phyloP scores from a whole-genome alignment of 2,113 vertebrate genomes.

The Grus americana region DNA sequence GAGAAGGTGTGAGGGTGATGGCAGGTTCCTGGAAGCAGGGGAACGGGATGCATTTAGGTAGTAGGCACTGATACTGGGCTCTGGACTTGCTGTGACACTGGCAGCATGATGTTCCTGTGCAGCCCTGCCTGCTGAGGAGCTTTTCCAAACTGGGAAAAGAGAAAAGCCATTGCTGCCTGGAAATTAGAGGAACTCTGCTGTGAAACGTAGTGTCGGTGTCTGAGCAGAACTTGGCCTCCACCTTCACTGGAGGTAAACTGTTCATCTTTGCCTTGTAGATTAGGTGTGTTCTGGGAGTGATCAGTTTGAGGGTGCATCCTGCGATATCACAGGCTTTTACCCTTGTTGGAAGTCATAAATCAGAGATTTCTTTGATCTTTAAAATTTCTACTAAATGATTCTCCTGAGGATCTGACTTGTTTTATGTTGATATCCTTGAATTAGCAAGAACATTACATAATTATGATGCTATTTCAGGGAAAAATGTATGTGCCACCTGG shows the following conservation, averaged over 20 bases:
- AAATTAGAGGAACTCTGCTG: neutral
- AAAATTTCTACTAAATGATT: neutral
- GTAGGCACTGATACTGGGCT: neutral
- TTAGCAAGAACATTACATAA: neutral
- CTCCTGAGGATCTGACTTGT: neutral
- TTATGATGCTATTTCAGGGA: neutral
- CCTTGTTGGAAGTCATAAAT: neutral
- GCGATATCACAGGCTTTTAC: neutral
- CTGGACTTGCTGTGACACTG: fast-evolving
- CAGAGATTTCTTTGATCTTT: neutral
- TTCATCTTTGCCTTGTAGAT: neutral
- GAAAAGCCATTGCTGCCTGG: neutral
- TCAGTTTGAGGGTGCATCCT: neutral
- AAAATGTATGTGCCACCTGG: neutral
- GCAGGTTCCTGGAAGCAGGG: neutral
- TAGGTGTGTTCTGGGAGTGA: neutral
- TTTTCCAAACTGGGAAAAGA: neutral
- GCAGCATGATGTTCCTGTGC: neutral
- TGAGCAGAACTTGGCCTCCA: neutral
- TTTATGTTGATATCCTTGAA: neutral
- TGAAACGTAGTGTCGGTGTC: neutral
- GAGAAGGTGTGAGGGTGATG: neutral
- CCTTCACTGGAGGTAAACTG: neutral
- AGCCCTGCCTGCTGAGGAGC: neutral
- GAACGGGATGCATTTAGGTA: neutral